A percentile compares a stretch with the other conserved stretches of the same genome.
Conservation (phyloP, 35 echinoderm and acorn worm species). For the Ophioderma brevispina region DNA sequence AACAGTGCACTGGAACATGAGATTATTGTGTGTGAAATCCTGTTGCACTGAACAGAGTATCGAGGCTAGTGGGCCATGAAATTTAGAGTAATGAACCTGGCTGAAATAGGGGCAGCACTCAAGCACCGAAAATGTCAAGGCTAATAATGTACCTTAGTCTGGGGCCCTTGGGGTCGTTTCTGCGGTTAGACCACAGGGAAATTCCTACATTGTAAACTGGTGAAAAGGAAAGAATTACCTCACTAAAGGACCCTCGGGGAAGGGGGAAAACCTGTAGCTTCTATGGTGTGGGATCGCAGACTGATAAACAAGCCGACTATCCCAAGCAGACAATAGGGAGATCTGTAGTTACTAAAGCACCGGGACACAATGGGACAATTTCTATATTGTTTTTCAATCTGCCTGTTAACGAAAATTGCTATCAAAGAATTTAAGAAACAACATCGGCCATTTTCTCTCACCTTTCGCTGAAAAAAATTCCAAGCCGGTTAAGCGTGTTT, state of each 20-base stretch:
- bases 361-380: neutral
- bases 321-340: neutral
- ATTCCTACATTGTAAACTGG: neutral
- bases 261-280: neutral
- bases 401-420: no score
- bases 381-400: neutral
- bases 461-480: no score
- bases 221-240: conserved; percentile 4
- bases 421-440: no score
- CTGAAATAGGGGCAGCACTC: no score
- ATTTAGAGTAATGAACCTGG: conserved; percentile 46
- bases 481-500: no score
- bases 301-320: neutral
- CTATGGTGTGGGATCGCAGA: neutral
- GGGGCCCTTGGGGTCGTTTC: neutral
- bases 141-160: no score
- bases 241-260: neutral
- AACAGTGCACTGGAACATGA: no score
- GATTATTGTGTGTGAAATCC: no score
- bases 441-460: no score
- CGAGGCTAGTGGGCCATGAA: no score
- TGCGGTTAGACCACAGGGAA: neutral
- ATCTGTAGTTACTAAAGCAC: neutral
- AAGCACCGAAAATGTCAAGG: no score
- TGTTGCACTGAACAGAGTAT: no score